These are phyloP conservation scores for Hycleus phaleratus DNA, from an alignment of 1,140 invertebrate species.

Conservation along the genomic window DNA sequence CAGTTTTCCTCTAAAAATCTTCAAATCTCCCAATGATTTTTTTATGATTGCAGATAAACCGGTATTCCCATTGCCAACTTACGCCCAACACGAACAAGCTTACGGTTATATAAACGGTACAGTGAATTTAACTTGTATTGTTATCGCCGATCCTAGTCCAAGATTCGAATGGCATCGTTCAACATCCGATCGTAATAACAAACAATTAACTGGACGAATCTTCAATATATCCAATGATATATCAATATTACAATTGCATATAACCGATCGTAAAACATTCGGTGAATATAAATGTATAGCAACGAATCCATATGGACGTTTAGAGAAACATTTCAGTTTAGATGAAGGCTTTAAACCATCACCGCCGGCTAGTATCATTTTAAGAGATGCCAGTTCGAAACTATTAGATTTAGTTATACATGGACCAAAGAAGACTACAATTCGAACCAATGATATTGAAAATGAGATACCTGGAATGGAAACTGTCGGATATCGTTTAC, in stretches of 20 bases:
- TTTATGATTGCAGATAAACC: too few relatives aligned
- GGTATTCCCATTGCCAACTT: not conserved
- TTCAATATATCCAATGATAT: conserved; percentile 10
- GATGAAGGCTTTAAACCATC: conserved; percentile 46
- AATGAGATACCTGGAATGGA: conserved; percentile 12
- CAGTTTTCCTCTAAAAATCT: too few relatives aligned
- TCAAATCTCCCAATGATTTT: too few relatives aligned
- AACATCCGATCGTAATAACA: conserved; percentile 26
- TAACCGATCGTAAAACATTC: conserved; percentile 45
- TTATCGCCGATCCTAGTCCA: conserved; percentile 48
- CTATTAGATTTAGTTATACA: conserved; percentile 41
- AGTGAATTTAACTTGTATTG: conserved; percentile 49
- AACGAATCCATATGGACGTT: conserved; percentile 44
- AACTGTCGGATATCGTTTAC: conserved; percentile 24
- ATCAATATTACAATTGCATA: conserved; percentile 33
- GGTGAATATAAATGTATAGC: conserved; percentile 49
- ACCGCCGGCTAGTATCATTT: conserved; percentile 37
- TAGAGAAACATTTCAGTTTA: conserved; percentile 44
- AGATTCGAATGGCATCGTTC: conserved; percentile 46
- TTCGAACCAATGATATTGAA: conserved; percentile 2
- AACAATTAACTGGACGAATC: conserved; percentile 28
- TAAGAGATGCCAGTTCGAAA: conserved; percentile 40
- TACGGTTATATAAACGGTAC: conserved; percentile 6
- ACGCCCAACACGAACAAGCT: not conserved
- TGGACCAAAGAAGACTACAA: conserved; percentile 9